Conservation (phyloP, 2,888 invertebrate species). For the Pocota personata region DNA sequence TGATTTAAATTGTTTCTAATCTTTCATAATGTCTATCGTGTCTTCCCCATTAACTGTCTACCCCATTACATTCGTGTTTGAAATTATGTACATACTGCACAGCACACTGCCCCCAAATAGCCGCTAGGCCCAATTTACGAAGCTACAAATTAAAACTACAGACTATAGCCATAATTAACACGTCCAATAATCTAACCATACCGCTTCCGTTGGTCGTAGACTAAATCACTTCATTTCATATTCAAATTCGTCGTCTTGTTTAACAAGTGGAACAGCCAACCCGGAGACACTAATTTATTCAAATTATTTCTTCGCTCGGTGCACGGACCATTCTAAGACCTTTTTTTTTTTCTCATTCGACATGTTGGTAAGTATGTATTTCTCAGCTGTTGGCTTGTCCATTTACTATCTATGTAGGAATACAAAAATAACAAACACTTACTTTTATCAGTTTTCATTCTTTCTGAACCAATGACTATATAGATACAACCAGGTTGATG, state of each 20-base stretch:
- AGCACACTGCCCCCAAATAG: conserved; percentile 7
- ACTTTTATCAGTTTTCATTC: conserved; percentile 32
- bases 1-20: not conserved
- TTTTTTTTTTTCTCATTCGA: not conserved
- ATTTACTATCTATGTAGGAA: not conserved
- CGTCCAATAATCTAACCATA: conserved; percentile 63
- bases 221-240: conserved; percentile 59
- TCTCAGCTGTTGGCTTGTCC: not conserved
- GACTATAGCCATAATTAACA: conserved; percentile 68
- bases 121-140: conserved; percentile 59
- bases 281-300: conserved; percentile 48
- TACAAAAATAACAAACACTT: not conserved
- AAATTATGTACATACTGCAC: not conserved
- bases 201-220: conserved; percentile 56
- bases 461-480: not conserved
- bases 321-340: not conserved
- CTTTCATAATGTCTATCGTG: not conserved
- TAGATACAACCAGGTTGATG: conserved; percentile 11
- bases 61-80: not conserved
- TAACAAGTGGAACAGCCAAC: conserved; percentile 19
- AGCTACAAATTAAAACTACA: conserved; percentile 72
- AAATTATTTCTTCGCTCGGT: not conserved
- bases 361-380: not conserved
- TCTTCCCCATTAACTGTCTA: not conserved
- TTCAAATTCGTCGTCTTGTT: conserved; percentile 41